These are phyloP conservation scores for Tetanocera ferruginea DNA, from an alignment of 2,888 invertebrate genomes.

Conservation along the genomic window DNA sequence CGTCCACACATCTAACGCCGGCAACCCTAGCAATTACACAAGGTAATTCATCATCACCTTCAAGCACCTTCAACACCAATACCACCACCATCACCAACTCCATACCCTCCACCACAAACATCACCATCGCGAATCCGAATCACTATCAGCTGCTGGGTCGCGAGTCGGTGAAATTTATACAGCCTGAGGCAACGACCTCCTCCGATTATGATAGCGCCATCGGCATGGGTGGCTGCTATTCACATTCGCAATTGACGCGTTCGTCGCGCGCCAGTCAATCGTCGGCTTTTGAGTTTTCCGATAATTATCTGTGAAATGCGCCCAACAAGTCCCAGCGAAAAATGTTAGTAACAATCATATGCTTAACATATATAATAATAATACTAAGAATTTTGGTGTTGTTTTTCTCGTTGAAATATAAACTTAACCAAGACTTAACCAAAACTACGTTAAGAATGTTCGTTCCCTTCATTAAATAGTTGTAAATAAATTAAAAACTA, in stretches of 20 bases:
- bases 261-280: slow-evolving; percentile 88
- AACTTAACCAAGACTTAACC: neutral
- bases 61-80: slow-evolving; percentile 19
- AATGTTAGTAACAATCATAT: neutral
- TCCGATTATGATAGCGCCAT: slow-evolving; percentile 77
- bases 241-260: slow-evolving; percentile 78
- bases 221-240: slow-evolving; percentile 73
- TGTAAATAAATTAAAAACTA: neutral
- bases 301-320: slow-evolving; percentile 80
- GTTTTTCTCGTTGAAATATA: neutral
- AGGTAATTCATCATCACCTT: slow-evolving; percentile 58
- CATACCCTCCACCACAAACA: slow-evolving; percentile 31
- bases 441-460: too few relatives aligned
- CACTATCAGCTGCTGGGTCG: slow-evolving; percentile 20
- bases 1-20: slow-evolving; percentile 67
- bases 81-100: slow-evolving; percentile 23
- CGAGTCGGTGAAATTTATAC: slow-evolving; percentile 70
- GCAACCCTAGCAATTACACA: slow-evolving; percentile 83
- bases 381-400: neutral
- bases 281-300: slow-evolving; percentile 87
- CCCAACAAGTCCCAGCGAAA: slow-evolving; percentile 2
- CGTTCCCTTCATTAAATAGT: neutral
- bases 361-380: neutral
- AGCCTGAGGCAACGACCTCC: slow-evolving; percentile 80
- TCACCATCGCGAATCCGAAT: slow-evolving; percentile 23